Conservation (phyloP, 2,888 invertebrate species). For the Ecdyonurus torrentis region DNA sequence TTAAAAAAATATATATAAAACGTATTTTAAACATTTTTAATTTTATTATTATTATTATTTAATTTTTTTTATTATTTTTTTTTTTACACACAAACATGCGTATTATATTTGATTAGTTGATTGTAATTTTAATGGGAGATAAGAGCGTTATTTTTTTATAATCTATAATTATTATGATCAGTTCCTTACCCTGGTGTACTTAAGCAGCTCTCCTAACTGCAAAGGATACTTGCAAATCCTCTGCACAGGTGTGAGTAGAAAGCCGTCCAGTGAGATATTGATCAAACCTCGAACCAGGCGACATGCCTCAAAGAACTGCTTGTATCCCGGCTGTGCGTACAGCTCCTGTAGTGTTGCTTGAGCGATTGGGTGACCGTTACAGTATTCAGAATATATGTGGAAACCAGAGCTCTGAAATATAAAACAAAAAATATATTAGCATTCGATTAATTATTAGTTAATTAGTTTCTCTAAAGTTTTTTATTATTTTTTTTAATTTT, state of each 20-base stretch:
- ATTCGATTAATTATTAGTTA: no score
- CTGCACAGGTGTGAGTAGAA: slow-evolving; percentile 71
- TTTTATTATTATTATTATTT: no score
- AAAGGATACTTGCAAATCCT: slow-evolving; percentile 80
- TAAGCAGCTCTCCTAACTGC: slow-evolving; percentile 65
- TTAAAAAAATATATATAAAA: no score
- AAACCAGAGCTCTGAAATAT: slow-evolving; percentile 49
- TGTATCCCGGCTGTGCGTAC: slow-evolving; percentile 47
- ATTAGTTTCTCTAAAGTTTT: no score
- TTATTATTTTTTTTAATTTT: no score
- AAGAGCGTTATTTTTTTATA: background rate
- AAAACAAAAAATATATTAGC: no score
- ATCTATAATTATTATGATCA: background rate
- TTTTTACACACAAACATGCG: no score
- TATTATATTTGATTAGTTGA: no score
- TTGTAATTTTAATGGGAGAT: no score
- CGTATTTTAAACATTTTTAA: no score
- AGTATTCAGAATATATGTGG: slow-evolving; percentile 73
- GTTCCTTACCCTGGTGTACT: slow-evolving; percentile 40
- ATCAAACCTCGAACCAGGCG: slow-evolving; percentile 63
- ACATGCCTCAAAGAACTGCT: slow-evolving; percentile 66
- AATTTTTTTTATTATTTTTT: no score
- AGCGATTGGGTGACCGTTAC: slow-evolving; percentile 72
- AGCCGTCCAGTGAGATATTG: slow-evolving; percentile 69
- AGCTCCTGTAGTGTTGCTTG: slow-evolving; percentile 51